Percentiles rank a stretch among this genome's conserved stretches.
Conservation (phyloP, 1,140 invertebrate species). For the Dendroctonus valens region DNA sequence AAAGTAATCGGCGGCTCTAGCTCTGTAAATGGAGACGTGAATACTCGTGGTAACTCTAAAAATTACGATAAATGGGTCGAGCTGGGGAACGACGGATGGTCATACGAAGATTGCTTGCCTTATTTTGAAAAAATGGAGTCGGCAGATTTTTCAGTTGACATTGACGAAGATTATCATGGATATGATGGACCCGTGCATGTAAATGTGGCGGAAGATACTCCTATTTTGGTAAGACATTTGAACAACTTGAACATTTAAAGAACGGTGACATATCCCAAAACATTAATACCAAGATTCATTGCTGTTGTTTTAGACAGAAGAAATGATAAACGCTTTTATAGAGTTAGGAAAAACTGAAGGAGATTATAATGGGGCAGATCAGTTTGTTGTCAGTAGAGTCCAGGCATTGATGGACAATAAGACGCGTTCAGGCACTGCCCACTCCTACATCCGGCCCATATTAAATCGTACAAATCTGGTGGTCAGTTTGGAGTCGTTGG, state of each 20-base stretch:
- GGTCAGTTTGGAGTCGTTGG: conserved; percentile 60
- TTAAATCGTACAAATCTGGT: conserved; percentile 60
- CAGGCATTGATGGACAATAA: conserved; percentile 62
- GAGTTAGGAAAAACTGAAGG: conserved; percentile 55
- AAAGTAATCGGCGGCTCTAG: too few relatives aligned
- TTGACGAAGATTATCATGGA: conserved; percentile 54
- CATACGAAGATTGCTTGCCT: conserved; percentile 71
- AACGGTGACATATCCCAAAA: too few relatives aligned
- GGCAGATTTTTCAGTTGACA: conserved; percentile 59
- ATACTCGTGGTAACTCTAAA: too few relatives aligned
- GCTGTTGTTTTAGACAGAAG: neutral
- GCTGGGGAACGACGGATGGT: too few relatives aligned
- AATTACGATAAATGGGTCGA: too few relatives aligned
- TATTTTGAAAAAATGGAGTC: conserved; percentile 81
- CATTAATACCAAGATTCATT: too few relatives aligned
- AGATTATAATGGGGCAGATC: conserved; percentile 65
- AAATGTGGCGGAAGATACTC: conserved; percentile 55
- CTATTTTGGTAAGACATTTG: conserved; percentile 46
- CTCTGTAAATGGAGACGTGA: too few relatives aligned
- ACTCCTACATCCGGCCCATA: conserved; percentile 55
- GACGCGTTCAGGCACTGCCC: conserved; percentile 55
- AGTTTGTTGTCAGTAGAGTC: conserved; percentile 62
- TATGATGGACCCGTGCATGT: conserved; percentile 59
- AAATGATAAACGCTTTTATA: conserved; percentile 60
- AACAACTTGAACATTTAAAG: neutral